A percentile compares a stretch with the other conserved stretches of the same genome.
phyloP scores from a whole-genome alignment of 2,888 invertebrate genomes.

The Lasioglossum oenotherae region DNA sequence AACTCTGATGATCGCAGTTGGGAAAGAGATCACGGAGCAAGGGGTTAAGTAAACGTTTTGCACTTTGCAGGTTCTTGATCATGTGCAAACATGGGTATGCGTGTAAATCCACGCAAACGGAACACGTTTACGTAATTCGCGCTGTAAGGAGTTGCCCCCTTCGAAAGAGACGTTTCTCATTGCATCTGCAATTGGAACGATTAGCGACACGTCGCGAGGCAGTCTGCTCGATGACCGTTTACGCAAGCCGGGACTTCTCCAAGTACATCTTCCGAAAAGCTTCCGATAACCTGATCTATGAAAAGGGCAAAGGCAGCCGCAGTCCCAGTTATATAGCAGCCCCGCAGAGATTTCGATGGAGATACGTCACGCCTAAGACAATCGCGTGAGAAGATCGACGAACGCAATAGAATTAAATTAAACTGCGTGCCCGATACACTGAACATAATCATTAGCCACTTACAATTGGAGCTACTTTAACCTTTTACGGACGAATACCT shows the following conservation, averaged over 20 bases:
- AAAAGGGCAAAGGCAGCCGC: constrained; percentile 65
- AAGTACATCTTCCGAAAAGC: constrained; percentile 62
- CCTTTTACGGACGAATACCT: background rate
- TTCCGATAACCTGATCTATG: constrained; percentile 72
- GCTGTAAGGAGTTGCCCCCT: constrained; percentile 63
- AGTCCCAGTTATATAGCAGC: constrained; percentile 64
- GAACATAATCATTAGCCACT: background rate
- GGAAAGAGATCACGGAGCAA: background rate
- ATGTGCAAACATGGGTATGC: background rate
- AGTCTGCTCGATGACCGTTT: constrained; percentile 42
- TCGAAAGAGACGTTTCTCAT: constrained; percentile 21
- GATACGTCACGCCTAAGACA: constrained; percentile 47
- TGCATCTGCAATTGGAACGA: constrained; percentile 32
- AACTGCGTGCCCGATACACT: background rate
- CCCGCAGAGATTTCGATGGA: constrained; percentile 65
- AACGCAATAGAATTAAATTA: background rate
- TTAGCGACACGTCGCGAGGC: constrained; percentile 12
- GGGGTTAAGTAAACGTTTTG: background rate
- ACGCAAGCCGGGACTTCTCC: constrained; percentile 24
- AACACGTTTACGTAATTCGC: constrained; percentile 58
- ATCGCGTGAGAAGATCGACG: background rate
- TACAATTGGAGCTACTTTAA: background rate
- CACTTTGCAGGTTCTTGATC: constrained; percentile 8
- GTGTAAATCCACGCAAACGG: constrained; percentile 64
- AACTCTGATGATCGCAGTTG: background rate